phyloP scores from a whole-genome alignment of 2,888 invertebrate species.

The Pachymerium ferrugineum region DNA sequence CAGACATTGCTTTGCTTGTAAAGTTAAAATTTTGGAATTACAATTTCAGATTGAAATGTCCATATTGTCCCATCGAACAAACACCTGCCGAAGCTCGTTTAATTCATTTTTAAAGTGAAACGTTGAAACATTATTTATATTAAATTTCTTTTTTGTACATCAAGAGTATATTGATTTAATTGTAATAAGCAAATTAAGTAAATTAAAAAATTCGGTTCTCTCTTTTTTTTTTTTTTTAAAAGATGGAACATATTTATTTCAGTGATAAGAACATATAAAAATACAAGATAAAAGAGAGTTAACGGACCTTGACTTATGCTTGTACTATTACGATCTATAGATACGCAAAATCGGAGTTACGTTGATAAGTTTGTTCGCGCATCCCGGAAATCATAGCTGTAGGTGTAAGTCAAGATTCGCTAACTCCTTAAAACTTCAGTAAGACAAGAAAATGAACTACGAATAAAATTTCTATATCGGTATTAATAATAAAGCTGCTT shows the following conservation, averaged over 20 bases:
- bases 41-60: constrained; percentile 88
- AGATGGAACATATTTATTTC: background rate
- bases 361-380: too few species aligned
- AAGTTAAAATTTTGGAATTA: too few species aligned
- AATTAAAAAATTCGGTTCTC: background rate
- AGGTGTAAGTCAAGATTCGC: too few species aligned
- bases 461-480: constrained; percentile 11
- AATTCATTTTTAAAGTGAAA: constrained; percentile 71
- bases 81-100: constrained; percentile 84
- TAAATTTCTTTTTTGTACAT: background rate
- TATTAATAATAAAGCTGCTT: constrained; percentile 17
- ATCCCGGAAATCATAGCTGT: too few species aligned
- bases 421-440: too few species aligned
- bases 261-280: constrained; percentile 27
- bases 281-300: constrained; percentile 20
- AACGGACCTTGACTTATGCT: too few species aligned
- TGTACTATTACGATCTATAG: too few species aligned
- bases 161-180: background rate
- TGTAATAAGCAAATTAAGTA: background rate
- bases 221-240: background rate
- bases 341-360: too few species aligned
- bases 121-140: background rate
- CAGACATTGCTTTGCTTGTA: too few species aligned
- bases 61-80: constrained; percentile 97
- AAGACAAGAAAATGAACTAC: constrained; percentile 24